phyloP scores from a whole-genome alignment of 2,797 vertebrate species.

The Phrynocephalus guinanensis region DNA sequence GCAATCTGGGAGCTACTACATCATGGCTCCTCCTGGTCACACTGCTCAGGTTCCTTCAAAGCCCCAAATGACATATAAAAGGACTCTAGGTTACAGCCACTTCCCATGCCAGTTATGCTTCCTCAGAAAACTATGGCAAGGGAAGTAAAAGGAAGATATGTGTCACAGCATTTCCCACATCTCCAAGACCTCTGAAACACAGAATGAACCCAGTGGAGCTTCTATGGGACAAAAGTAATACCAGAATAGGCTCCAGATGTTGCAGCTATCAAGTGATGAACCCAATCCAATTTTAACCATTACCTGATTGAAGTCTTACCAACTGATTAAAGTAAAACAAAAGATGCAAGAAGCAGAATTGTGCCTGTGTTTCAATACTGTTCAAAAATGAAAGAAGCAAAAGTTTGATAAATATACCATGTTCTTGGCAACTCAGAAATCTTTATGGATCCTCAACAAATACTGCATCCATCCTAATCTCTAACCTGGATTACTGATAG shows the following conservation, averaged over 20 bases:
- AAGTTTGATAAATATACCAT: neutral
- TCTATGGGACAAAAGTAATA: neutral
- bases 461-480: neutral
- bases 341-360: neutral
- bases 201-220: neutral
- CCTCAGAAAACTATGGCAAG: neutral
- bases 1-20: neutral
- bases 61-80: neutral
- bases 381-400: slow-evolving; percentile 11
- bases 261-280: neutral
- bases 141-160: neutral
- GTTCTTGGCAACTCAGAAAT: neutral
- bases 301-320: neutral
- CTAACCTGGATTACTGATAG: neutral
- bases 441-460: neutral
- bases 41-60: neutral
- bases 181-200: neutral
- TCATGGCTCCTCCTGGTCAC: neutral
- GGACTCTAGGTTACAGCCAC: neutral
- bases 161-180: neutral
- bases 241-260: neutral
- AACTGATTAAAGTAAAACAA: neutral
- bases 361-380: neutral
- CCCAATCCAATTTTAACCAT: neutral
- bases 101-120: neutral